Evolutionary conservation across 2,888 invertebrate species (phyloP).

Genomic region (Polyommatus icarus): DNA sequence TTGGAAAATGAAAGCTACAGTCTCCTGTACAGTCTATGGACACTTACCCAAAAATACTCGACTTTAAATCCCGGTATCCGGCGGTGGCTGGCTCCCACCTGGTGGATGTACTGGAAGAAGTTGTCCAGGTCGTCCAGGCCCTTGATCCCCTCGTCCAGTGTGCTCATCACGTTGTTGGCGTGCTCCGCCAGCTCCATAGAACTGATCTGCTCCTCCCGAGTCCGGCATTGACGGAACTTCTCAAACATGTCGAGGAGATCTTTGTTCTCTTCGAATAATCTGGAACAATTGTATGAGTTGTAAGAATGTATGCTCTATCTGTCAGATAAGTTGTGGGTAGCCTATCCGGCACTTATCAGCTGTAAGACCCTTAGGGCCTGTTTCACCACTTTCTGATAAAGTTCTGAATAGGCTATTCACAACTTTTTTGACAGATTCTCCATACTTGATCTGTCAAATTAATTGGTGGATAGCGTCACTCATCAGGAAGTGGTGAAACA

Average conservation of each 20-base stretch:
- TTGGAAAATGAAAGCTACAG: too few species aligned
- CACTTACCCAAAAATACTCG: slow-evolving; percentile 92
- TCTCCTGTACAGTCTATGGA: too few species aligned
- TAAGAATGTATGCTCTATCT: too few species aligned
- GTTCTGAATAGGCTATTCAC: too few species aligned
- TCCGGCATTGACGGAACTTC: slow-evolving; percentile 88
- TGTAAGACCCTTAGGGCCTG: too few species aligned
- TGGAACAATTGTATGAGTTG: slow-evolving; percentile 54
- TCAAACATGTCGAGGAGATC: slow-evolving; percentile 89
- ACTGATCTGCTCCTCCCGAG: slow-evolving; percentile 89
- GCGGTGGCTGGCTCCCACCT: slow-evolving; percentile 90
- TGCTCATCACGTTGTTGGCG: slow-evolving; percentile 93
- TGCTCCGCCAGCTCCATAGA: slow-evolving; percentile 92
- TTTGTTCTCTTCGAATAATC: slow-evolving; percentile 92
- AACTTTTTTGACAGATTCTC: too few species aligned
- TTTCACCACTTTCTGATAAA: too few species aligned
- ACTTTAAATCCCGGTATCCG: slow-evolving; percentile 92
- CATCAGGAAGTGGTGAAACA: too few species aligned
- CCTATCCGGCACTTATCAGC: too few species aligned
- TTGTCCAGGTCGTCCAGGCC: slow-evolving; percentile 91
- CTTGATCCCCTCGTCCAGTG: slow-evolving; percentile 93
- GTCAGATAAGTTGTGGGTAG: too few species aligned
- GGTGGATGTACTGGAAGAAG: slow-evolving; percentile 90
- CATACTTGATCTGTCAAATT: too few species aligned
- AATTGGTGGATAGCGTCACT: too few species aligned